Base-by-base conservation (phyloP, 2,888 invertebrate species). In the Spodoptera littoralis region DNA sequence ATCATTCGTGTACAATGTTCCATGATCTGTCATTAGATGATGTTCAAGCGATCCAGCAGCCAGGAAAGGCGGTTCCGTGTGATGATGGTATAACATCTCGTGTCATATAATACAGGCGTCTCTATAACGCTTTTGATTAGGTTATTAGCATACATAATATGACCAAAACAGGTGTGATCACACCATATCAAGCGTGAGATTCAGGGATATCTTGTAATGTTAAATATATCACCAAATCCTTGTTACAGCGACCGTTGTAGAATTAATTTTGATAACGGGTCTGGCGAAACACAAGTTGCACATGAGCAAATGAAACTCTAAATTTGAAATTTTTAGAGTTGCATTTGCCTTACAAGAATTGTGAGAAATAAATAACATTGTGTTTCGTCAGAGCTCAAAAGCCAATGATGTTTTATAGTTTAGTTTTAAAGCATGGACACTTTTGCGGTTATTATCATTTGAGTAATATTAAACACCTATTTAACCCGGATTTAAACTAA, bases 211-310 rank as follows among this genome's bases (percentile, higher is more conserved):
- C 79, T 71, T 79, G 72, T 68, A 70, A 63, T 80, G 82, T 83
- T 83, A 85, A 79, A 77, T 80, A 80, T 83, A 85, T 86, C 86
- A 90, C 90, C 90, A 88, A 88, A 86, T 88, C 87, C 85, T 82
- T 78, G 83, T 87, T 88, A 84, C 73, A 86, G 86, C 85, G 79
- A 84, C 85, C 86, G 79, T 81, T 84, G 83, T 87, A 86, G 84
- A 84, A 87, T 88, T 85, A 81, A 82, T 73, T 78, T 80, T 77
- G 74, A 76, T 75, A 69, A 77, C 56, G 65, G 65, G 77, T 68
- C 57, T 71, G 59, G 50, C 55, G 41, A 60, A 79, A 76, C 64
- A 76, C 61, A 36, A 9, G 8, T 36, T 9, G 4, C 1, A 9
- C 2, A 36, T 36, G 36, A 8, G 9, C 36, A 36, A 11, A 11